Conservation (phyloP, 2,888 invertebrate genomes). For the Eupeodes luniger region DNA sequence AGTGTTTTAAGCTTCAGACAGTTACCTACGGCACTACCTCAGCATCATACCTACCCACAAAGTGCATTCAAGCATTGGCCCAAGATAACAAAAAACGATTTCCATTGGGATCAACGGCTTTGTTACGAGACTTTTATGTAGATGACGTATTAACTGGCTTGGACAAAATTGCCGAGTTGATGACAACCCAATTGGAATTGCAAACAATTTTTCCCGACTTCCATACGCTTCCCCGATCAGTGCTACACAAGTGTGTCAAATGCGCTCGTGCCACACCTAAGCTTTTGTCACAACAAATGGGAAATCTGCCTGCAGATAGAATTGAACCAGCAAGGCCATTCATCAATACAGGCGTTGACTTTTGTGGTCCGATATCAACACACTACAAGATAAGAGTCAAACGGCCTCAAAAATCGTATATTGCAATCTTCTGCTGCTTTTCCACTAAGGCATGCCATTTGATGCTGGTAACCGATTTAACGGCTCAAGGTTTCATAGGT, state of each 20-base stretch:
- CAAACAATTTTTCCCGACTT: slow-evolving; percentile 19
- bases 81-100: neutral
- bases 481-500: neutral
- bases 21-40: neutral
- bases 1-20: neutral
- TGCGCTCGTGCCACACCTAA: too few relatives aligned
- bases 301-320: slow-evolving; percentile 9
- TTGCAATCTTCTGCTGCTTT: slow-evolving; percentile 26
- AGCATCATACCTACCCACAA: neutral
- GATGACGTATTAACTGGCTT: slow-evolving; percentile 3
- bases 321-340: too few relatives aligned
- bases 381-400: slow-evolving; percentile 24
- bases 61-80: neutral
- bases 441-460: too few relatives aligned
- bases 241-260: neutral
- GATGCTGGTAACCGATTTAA: too few relatives aligned
- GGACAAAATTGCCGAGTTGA: neutral
- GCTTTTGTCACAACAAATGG: slow-evolving; percentile 28
- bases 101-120: neutral
- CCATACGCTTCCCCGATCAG: neutral
- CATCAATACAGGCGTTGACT: too few relatives aligned
- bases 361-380: slow-evolving; percentile 20
- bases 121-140: slow-evolving; percentile 7
- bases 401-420: slow-evolving; percentile 14
- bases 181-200: neutral